Percentiles rank a stretch among this genome's conserved stretches.
These are phyloP conservation scores for Patella caerulea DNA, from an alignment of 2,888 invertebrate species.

Conservation along the genomic window DNA sequence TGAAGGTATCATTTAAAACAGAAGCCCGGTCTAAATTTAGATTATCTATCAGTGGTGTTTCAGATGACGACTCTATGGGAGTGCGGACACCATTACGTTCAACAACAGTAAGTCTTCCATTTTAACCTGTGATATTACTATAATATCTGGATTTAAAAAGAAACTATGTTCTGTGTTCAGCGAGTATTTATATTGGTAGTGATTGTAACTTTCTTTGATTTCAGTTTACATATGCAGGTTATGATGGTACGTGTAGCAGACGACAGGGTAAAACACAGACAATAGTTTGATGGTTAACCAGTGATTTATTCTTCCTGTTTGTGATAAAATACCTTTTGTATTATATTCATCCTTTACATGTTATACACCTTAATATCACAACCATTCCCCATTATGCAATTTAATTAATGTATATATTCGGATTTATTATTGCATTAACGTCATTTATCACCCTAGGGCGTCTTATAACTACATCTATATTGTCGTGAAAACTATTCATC, in stretches of 20 bases:
- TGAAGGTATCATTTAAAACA: constrained; percentile 61
- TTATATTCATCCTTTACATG: too few relatives aligned
- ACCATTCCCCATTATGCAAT: too few relatives aligned
- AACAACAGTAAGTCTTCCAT: constrained; percentile 48
- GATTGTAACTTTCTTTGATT: not conserved
- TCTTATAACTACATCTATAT: too few relatives aligned
- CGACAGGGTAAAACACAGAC: not conserved
- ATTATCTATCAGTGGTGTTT: constrained; percentile 63
- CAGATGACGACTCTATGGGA: constrained; percentile 50
- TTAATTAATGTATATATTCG: too few relatives aligned
- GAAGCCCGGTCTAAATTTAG: constrained; percentile 61
- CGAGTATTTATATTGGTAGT: not conserved
- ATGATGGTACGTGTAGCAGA: not conserved
- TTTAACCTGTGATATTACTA: not conserved
- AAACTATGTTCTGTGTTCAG: too few relatives aligned
- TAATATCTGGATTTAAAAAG: not conserved
- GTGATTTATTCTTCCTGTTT: too few relatives aligned
- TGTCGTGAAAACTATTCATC: too few relatives aligned
- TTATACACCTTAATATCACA: too few relatives aligned
- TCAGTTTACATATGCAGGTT: not conserved
- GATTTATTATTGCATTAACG: too few relatives aligned
- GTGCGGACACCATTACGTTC: constrained; percentile 50
- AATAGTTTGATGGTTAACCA: not conserved
- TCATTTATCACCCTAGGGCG: too few relatives aligned
- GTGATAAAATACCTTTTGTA: too few relatives aligned